A percentile compares a stretch with the other conserved stretches of the same genome.
phyloP scores from a whole-genome alignment of 2,797 vertebrate species.

The Darevskia nairensis region DNA sequence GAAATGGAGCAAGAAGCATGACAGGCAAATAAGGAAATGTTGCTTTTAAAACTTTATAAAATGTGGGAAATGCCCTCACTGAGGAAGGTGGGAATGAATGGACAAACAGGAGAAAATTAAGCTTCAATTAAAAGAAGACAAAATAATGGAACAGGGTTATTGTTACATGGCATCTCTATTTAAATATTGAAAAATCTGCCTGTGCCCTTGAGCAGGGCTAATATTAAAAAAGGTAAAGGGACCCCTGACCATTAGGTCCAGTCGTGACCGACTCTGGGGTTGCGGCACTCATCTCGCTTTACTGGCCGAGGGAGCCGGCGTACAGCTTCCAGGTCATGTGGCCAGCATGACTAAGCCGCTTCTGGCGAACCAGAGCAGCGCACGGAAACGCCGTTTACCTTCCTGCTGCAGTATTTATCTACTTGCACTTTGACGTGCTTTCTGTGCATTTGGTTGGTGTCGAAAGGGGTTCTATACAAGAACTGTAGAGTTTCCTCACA shows the following conservation, averaged over 20 bases:
- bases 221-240: no score
- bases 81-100: background rate
- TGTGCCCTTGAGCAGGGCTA: background rate
- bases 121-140: background rate
- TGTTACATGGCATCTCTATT: background rate
- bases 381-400: no score
- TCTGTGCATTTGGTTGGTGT: background rate
- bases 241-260: no score
- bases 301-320: no score
- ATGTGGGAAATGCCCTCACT: background rate
- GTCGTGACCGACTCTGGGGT: no score
- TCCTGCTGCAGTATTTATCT: no score
- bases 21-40: background rate
- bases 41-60: background rate
- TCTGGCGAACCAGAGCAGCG: no score
- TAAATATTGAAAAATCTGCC: background rate
- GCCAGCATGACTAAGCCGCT: no score
- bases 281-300: no score
- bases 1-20: background rate
- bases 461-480: background rate
- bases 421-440: no score
- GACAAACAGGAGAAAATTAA: background rate
- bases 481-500: background rate
- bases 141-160: background rate
- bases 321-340: no score